These are phyloP conservation scores for Linepithema humile DNA, from an alignment of 1,140 invertebrate species.

Conservation along the genomic window DNA sequence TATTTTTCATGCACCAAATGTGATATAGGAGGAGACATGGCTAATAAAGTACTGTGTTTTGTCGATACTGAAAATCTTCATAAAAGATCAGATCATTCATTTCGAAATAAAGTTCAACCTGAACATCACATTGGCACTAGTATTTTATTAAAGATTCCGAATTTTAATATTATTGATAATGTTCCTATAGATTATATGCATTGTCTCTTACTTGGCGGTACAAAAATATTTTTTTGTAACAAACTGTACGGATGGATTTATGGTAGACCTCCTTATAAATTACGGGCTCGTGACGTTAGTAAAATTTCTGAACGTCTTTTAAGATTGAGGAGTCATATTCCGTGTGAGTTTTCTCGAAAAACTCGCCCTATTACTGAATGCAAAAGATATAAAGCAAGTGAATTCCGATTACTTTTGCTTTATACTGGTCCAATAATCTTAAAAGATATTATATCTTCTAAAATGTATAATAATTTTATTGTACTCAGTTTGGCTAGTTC, in stretches of 20 bases:
- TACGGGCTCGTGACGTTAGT: neutral
- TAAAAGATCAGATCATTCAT: neutral
- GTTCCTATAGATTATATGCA: neutral
- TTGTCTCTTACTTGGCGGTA: neutral
- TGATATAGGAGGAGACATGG: neutral
- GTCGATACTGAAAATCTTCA: neutral
- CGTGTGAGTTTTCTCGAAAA: too few species aligned
- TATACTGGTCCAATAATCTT: too few species aligned
- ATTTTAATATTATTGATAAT: neutral
- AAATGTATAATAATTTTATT: too few species aligned
- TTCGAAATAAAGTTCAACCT: neutral
- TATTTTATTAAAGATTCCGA: neutral
- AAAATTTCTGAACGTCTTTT: too few species aligned
- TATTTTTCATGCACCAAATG: conserved; percentile 16
- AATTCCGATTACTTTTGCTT: too few species aligned
- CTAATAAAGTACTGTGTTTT: neutral
- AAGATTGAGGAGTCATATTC: too few species aligned
- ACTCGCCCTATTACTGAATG: too few species aligned
- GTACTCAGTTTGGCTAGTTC: too few species aligned
- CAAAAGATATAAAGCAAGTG: too few species aligned
- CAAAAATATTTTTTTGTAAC: neutral
- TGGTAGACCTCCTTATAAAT: neutral
- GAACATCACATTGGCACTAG: neutral
- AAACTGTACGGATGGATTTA: neutral
- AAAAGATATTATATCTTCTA: too few species aligned